Evolutionary conservation across 2,888 invertebrate species (phyloP).

Genomic region (Smittia sp.): DNA sequence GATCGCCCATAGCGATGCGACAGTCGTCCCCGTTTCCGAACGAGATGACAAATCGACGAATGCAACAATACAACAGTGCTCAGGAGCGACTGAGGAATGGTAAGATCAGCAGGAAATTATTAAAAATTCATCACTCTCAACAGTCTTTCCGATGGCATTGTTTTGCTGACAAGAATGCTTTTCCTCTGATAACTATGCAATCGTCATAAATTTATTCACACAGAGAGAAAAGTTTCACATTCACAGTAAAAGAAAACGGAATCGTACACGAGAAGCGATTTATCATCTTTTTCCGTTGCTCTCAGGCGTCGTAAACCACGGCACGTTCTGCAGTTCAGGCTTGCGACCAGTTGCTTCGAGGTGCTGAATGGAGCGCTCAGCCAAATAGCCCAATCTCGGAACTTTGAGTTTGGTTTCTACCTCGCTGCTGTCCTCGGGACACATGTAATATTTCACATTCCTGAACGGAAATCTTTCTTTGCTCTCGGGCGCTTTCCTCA

Average conservation of each 20-base stretch:
- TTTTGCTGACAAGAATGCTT: too few species aligned
- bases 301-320: neutral
- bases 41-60: constrained; percentile 64
- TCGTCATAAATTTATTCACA: constrained; percentile 3
- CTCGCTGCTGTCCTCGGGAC: neutral
- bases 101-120: constrained; percentile 45
- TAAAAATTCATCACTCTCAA: neutral
- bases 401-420: neutral
- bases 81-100: constrained; percentile 54
- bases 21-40: constrained; percentile 70
- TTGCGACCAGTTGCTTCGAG: constrained; percentile 22
- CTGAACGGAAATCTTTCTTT: constrained; percentile 16
- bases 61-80: constrained; percentile 56
- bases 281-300: neutral
- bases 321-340: constrained; percentile 2
- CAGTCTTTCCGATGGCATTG: too few species aligned
- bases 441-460: neutral
- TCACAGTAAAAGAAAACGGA: neutral
- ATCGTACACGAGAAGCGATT: neutral
- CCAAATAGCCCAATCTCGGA: constrained; percentile 15
- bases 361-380: neutral
- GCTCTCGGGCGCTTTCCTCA: neutral
- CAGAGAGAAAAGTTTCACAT: neutral
- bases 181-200: neutral
- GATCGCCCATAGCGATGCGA: constrained; percentile 61